Percentiles rank a stretch among this genome's conserved stretches.
These are phyloP conservation scores for Hephaestus fuliginosus DNA, from an alignment of 2,797 vertebrate genomes.

Conservation along the genomic window DNA sequence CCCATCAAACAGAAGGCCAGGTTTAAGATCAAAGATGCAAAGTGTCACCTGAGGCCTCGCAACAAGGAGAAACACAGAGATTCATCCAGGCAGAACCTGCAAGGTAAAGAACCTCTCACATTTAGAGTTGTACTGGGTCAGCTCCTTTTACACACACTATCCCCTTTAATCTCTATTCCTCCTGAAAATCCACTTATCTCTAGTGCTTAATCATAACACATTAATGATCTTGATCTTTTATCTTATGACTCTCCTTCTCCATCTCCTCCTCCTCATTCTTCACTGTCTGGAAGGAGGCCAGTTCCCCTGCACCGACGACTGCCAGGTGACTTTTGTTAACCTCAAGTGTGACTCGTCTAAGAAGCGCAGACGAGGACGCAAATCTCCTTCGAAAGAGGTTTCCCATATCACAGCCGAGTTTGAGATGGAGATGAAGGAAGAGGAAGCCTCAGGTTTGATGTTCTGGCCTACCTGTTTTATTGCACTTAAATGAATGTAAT, in stretches of 20 bases:
- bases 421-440: constrained; percentile 94
- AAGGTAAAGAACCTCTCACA: constrained; percentile 81
- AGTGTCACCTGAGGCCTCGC: constrained; percentile 92
- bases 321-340: constrained; percentile 94
- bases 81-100: constrained; percentile 82
- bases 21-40: constrained; percentile 97
- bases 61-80: constrained; percentile 91
- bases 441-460: constrained; percentile 91
- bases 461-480: neutral
- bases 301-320: constrained; percentile 91
- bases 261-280: constrained; percentile 6
- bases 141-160: neutral
- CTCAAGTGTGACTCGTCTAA: constrained; percentile 97
- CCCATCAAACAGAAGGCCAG: constrained; percentile 94
- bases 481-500: no score
- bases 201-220: neutral
- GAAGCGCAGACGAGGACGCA: constrained; percentile 93
- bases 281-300: constrained; percentile 77
- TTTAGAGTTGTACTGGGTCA: no score
- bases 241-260: neutral
- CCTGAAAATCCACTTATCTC: neutral
- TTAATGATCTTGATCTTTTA: neutral
- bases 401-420: constrained; percentile 96
- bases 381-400: constrained; percentile 94
- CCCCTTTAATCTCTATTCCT: neutral